Conservation (phyloP, 2,797 vertebrate species). For the Jordanella pulchra region DNA sequence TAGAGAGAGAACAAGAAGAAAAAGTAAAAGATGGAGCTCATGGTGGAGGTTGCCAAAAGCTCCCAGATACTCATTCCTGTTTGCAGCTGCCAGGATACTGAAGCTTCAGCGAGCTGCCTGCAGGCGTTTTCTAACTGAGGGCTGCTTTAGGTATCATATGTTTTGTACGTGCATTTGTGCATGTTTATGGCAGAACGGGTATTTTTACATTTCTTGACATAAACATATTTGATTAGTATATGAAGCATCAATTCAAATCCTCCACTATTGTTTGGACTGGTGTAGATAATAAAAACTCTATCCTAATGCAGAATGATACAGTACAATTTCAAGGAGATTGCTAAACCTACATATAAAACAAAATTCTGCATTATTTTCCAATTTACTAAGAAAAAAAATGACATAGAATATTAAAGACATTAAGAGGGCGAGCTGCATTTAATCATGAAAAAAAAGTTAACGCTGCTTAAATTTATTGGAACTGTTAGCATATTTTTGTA, state of each 20-base stretch:
- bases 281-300: not conserved
- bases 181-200: slow-evolving; percentile 6
- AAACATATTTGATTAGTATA: slow-evolving; percentile 15
- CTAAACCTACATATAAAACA: not conserved
- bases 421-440: too few relatives aligned
- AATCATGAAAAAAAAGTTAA: not conserved
- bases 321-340: not conserved
- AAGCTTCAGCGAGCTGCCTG: slow-evolving; percentile 67
- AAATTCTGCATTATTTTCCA: not conserved
- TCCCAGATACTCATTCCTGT: slow-evolving; percentile 44
- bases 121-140: slow-evolving; percentile 53
- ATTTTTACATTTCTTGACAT: slow-evolving; percentile 17
- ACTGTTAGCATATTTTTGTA: not conserved
- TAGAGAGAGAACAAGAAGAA: slow-evolving; percentile 17
- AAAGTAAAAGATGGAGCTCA: slow-evolving; percentile 38
- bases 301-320: slow-evolving; percentile 5
- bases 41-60: slow-evolving; percentile 61
- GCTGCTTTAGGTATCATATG: slow-evolving; percentile 42
- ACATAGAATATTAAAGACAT: not conserved
- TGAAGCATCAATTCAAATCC: slow-evolving; percentile 15
- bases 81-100: slow-evolving; percentile 69
- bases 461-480: not conserved
- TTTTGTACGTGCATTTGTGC: slow-evolving; percentile 12
- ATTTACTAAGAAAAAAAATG: not conserved
- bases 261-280: not conserved